Evolutionary conservation across 2,888 invertebrate genomes (phyloP).

Genomic region (Cynaeus angustus): DNA sequence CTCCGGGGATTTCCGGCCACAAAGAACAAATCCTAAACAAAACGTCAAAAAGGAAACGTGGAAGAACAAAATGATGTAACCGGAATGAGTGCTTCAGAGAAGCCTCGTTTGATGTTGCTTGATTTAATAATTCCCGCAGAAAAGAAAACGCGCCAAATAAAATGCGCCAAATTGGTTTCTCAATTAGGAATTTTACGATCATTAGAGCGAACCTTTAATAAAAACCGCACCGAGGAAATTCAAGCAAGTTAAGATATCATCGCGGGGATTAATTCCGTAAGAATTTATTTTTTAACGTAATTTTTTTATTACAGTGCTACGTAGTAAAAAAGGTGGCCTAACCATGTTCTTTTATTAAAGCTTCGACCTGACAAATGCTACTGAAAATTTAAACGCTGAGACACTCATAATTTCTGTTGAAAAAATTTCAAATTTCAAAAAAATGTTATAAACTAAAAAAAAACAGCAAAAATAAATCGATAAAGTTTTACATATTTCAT

Average conservation of each 20-base stretch:
- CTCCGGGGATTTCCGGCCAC: constrained; percentile 36
- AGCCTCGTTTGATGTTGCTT: constrained; percentile 56
- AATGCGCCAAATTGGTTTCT: constrained; percentile 52
- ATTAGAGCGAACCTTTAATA: constrained; percentile 40
- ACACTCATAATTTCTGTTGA: no score
- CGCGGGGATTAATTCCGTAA: constrained; percentile 13
- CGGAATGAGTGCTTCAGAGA: constrained; percentile 56
- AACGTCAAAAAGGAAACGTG: constrained; percentile 49
- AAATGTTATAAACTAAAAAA: no score
- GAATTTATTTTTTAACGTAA: constrained; percentile 16
- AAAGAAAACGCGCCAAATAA: constrained; percentile 52
- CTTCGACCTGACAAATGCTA: background rate
- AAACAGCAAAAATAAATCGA: no score
- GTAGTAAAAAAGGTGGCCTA: background rate
- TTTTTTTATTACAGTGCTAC: background rate
- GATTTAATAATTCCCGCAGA: constrained; percentile 57
- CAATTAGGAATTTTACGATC: constrained; percentile 54
- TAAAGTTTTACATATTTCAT: no score
- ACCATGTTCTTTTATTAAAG: constrained; percentile 10
- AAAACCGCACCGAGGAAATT: constrained; percentile 31
- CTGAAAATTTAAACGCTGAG: no score
- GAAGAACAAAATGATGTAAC: constrained; percentile 55
- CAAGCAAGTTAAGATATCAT: constrained; percentile 19
- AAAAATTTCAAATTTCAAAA: no score
- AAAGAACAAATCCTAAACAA: constrained; percentile 49